Percentiles rank a stretch among this genome's conserved stretches.
These are phyloP conservation scores for Andrena minutula DNA, from an alignment of 2,888 invertebrate genomes.

Conservation along the genomic window DNA sequence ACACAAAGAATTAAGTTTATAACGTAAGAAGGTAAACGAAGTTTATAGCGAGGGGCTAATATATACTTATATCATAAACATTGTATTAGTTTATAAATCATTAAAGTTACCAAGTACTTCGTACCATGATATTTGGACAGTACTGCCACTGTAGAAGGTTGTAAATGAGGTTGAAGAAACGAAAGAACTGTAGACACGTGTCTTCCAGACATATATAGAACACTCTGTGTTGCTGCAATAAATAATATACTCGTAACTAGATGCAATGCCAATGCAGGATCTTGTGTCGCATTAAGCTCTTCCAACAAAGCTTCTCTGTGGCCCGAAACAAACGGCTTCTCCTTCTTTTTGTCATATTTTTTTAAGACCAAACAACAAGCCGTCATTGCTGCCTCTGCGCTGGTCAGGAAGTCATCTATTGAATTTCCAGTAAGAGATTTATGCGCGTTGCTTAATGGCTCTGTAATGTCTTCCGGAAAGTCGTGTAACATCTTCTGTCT, in stretches of 20 bases:
- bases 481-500: slow-evolving; percentile 90
- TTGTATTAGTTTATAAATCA: neutral
- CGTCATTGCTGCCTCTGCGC: slow-evolving; percentile 90
- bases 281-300: slow-evolving; percentile 90
- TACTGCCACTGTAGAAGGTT: slow-evolving; percentile 88
- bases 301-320: slow-evolving; percentile 93
- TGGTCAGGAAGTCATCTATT: slow-evolving; percentile 92
- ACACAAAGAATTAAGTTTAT: neutral
- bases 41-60: too few relatives aligned
- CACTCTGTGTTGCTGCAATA: slow-evolving; percentile 91
- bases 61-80: neutral
- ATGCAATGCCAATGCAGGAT: slow-evolving; percentile 93
- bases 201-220: slow-evolving; percentile 97
- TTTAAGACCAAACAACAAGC: slow-evolving; percentile 92
- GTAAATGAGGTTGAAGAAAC: slow-evolving; percentile 90
- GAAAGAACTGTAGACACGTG: slow-evolving; percentile 93
- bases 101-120: slow-evolving; percentile 65
- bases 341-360: slow-evolving; percentile 96
- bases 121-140: slow-evolving; percentile 93
- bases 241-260: slow-evolving; percentile 92
- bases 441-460: slow-evolving; percentile 89
- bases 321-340: slow-evolving; percentile 90
- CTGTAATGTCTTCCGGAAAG: slow-evolving; percentile 88
- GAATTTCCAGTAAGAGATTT: slow-evolving; percentile 89
- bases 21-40: too few relatives aligned